phyloP scores from a whole-genome alignment of 2,113 vertebrate species.

The Ochotona curzoniae region DNA sequence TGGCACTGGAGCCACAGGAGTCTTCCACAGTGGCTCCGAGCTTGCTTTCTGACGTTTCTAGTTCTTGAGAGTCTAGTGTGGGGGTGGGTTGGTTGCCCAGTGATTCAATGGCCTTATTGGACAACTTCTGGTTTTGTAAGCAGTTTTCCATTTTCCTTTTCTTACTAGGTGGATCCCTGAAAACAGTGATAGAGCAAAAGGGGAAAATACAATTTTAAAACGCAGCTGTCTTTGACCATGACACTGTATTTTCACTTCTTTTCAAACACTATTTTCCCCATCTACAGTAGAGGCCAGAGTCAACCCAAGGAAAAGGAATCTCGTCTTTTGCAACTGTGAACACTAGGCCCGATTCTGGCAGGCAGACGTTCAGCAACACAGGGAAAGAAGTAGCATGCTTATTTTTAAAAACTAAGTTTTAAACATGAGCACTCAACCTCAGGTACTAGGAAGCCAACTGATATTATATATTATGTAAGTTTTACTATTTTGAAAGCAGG shows the following conservation, averaged over 20 bases:
- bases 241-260: not conserved
- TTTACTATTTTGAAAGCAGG: not conserved
- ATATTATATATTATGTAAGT: not conserved
- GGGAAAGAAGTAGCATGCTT: not conserved
- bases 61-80: conserved; percentile 73
- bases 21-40: conserved; percentile 84
- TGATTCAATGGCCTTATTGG: conserved; percentile 83
- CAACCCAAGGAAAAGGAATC: not conserved
- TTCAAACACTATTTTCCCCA: not conserved
- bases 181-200: conserved; percentile 64
- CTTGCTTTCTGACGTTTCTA: conserved; percentile 87
- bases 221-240: not conserved
- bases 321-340: not conserved
- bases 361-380: conserved; percentile 6
- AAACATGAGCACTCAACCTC: conserved; percentile 12
- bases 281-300: not conserved
- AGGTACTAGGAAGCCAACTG: not conserved
- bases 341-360: not conserved
- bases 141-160: conserved; percentile 95
- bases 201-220: not conserved
- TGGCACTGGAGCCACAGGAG: conserved; percentile 79
- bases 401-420: not conserved
- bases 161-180: conserved; percentile 96
- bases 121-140: conserved; percentile 82
- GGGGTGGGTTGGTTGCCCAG: conserved; percentile 69